Base-by-base conservation (phyloP, 1,140 invertebrate species). In the Drosophila paulistorum region DNA sequence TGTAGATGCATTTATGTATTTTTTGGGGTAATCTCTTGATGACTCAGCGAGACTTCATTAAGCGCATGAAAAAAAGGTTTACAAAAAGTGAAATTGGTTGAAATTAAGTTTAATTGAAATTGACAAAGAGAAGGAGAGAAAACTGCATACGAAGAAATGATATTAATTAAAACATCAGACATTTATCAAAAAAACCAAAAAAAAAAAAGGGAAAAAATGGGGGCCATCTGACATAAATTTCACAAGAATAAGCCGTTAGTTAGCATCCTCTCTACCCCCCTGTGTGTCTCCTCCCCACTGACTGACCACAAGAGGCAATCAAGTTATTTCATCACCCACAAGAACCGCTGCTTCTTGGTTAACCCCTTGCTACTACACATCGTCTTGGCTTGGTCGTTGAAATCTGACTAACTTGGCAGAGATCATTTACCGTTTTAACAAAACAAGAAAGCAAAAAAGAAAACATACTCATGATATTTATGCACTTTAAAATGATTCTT, bases 401-500 rank as follows among this genome's bases (percentile, higher is more conserved):
- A 76, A 81, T 76, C 82, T 86, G 82, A 86, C 75, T 82, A 76
- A 85, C 17, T 23, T 68, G 54, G 62, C 51, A 35, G 33, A 77
- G 83, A 83, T 82, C 73, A 71, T 83, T 89, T 89, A 89, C 83
- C 79, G 83, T 87, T 87, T 76, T 69, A 74, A 20, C 14, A 65
- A 33, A 39, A 60, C 54, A 74, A 61, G 7, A 39, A 42, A 42
- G 57, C 66, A 61, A 69, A 57, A 48, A 74, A 61, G 3, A 39
- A 42, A 13, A 39, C 13, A 39, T 4, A 10, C 37, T 39, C 42
- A 74, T 65, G 79, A 78, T 87, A 85, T 82, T 86, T 86, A 87
- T 87, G 82, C 83, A 87, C 82, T 87, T 87, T 75, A 82, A 82
- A 68, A 83, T 68, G 73, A 62, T 72, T 86, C 76, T 73, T 82